Base-by-base conservation (phyloP, 2,888 invertebrate species). In the Drosophila infuscata region DNA sequence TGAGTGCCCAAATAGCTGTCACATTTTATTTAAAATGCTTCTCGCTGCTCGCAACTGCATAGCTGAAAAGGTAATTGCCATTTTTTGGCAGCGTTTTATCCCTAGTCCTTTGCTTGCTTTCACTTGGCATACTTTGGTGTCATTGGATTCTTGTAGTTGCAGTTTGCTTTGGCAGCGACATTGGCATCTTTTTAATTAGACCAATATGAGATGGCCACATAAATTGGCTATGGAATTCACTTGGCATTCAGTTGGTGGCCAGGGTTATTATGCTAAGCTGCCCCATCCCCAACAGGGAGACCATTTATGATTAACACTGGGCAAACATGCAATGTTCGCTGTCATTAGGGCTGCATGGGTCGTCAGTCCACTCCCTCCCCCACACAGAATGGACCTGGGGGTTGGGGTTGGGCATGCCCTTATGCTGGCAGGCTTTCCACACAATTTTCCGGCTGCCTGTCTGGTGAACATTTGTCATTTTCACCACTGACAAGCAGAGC, bases 241-340 rank as follows among this genome's bases (percentile, higher is more conserved):
- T 48, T 57, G 73, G 65, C 11, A 70, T 70, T 73, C 32, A 36
- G 52, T 32, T 64, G 43, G 38, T 30, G n/a, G 49, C 56, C 53
- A 54, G 46, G 58, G 33, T 53, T 57, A 63, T 69, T 67, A 65
- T 76, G 70, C 70, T 66, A 36, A 65, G 38, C 41, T 58, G 52
- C 56, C 30, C n/a, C 12, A 30, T 15, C n/a, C 53, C 43, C 43
- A 64, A 54, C 59, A 61, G 52, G 36, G 54, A 58, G 32, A 53
- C 71, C 83, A 76, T 84, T 82, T 87, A 88, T 87, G 87, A 87
- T 87, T 87, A 87, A 87, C 87, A 87, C 69, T 84, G 70, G 72
- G 76, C 82, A 82, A 84, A 84, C 87, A 87, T 87, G 87, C 87
- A 82, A 87, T 76, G 78, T 61, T 71, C 68, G 78, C 68, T 87